These are phyloP conservation scores for Ceratina calcarata DNA, from an alignment of 1,140 invertebrate genomes.

Conservation along the genomic window DNA sequence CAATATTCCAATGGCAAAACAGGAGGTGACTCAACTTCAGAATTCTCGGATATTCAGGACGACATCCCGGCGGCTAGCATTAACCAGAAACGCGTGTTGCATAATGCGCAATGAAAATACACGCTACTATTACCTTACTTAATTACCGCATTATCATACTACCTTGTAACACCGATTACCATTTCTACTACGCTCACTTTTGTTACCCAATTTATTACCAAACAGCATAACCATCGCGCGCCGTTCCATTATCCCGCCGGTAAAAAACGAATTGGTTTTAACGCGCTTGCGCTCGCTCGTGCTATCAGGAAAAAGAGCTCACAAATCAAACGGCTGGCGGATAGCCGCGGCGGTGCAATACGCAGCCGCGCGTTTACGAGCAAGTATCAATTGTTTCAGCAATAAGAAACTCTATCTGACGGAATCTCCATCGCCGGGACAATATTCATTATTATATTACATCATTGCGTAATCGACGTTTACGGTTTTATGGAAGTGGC, in stretches of 20 bases:
- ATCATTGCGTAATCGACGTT: slow-evolving; percentile 60
- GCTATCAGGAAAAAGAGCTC: neutral
- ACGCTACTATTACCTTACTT: slow-evolving; percentile 13
- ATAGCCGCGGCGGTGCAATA: neutral
- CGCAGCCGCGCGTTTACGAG: neutral
- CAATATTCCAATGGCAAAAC: neutral
- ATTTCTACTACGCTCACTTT: slow-evolving; percentile 2
- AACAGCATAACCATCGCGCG: neutral
- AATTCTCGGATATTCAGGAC: neutral
- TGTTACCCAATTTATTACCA: slow-evolving; percentile 12
- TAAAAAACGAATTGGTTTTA: slow-evolving; percentile 1
- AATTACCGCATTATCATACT: slow-evolving; percentile 18
- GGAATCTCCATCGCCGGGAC: slow-evolving; percentile 52
- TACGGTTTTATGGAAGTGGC: slow-evolving; percentile 53
- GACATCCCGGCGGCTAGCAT: neutral
- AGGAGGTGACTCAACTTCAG: neutral
- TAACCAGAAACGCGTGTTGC: neutral
- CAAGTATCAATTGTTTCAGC: slow-evolving; percentile 44
- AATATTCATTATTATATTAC: slow-evolving; percentile 62
- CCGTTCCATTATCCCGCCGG: neutral
- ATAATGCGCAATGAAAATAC: slow-evolving; percentile 15
- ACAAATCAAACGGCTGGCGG: slow-evolving; percentile 12
- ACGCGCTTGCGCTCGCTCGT: neutral
- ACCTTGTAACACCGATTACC: neutral
- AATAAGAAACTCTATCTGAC: slow-evolving; percentile 47